Percentiles rank a stretch among this genome's conserved stretches.
Evolutionary conservation across 2,888 invertebrate genomes (phyloP).

Genomic region (Seira sanloemensis): DNA sequence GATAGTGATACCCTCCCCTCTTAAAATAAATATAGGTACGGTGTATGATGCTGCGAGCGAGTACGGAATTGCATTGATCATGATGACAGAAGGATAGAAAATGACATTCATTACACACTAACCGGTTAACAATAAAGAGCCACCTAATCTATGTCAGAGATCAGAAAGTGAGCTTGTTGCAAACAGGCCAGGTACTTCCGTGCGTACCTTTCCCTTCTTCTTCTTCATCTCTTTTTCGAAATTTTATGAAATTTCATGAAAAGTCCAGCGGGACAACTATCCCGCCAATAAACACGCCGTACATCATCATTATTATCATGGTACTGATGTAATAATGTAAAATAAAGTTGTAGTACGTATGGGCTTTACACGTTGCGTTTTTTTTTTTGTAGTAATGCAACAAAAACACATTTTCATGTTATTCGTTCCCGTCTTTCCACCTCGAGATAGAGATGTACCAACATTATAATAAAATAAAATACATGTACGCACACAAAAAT

Average conservation of each 20-base stretch:
- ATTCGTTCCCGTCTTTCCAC: not conserved
- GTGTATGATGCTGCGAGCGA: not conserved
- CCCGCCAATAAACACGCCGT: slow-evolving; percentile 54
- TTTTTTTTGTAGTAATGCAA: not conserved
- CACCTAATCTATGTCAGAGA: not conserved
- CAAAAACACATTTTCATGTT: slow-evolving; percentile 20
- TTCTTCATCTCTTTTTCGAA: slow-evolving; percentile 38
- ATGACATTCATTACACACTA: slow-evolving; percentile 4
- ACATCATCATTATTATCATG: slow-evolving; percentile 32
- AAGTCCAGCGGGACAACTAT: slow-evolving; percentile 44
- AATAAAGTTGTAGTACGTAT: not conserved
- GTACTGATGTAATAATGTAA: slow-evolving; percentile 19
- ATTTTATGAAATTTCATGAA: slow-evolving; percentile 63
- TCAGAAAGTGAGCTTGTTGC: not conserved
- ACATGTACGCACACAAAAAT: slow-evolving; percentile 43
- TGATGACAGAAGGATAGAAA: not conserved
- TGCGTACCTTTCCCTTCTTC: not conserved
- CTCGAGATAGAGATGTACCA: not conserved
- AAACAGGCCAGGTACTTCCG: not conserved
- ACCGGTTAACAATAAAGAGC: not conserved
- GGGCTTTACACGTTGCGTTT: not conserved
- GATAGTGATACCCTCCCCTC: no score
- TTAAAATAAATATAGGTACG: no score
- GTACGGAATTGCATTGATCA: not conserved
- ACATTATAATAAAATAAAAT: slow-evolving; percentile 17